Base-by-base conservation (phyloP, 2,888 invertebrate species). In the Stegana nigrithorax region DNA sequence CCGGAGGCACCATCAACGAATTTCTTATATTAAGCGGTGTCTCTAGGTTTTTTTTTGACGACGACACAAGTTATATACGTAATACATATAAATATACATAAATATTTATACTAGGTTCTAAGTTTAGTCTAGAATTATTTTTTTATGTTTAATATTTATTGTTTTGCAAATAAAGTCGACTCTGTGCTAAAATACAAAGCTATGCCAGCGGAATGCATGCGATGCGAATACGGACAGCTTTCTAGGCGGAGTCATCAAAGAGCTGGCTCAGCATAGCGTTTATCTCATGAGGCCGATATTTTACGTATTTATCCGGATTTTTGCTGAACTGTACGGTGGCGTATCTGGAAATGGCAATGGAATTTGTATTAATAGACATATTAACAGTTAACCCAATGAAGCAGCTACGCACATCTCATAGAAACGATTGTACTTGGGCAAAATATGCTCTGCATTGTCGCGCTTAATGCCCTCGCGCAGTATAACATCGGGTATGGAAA, bases 401-500 rank as follows among this genome's bases (percentile, higher is more conserved):
- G 17, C 4, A 6, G 14, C 87, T 86, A n/a, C n/a, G n/a, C 86
- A 91, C 88, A 88, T 89, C 78, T 92, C 91, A 86, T 91, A 91
- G 85, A 96, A 94, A 58, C 90, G 88, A 77, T 91, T 89, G 87
- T 98, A 98, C 73, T 91, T 90, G 2, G 96, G 96, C 72, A 96
- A 88, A 67, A 98, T 89, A 65, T 93, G 91, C 78, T 95, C 93
- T 82, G 94, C 94, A 86, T 97, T 95, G 86, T 95, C 97, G 12
- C 93, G 88, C 83, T 96, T 96, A 53, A 98, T 89, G 63, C 92
- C 90, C 83, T 95, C 94, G 45, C 97, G 89, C 59, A 98, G 87
- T 78, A 96, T 95, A 0, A 92, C 89, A 87, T 98, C 97, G 0
- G 98, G 97, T 77, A 98, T 94, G 57, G 96, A 94, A 87, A 97